These are phyloP conservation scores for Saimiri boliviensis DNA, from an alignment of 2,113 vertebrate genomes.

Conservation along the genomic window DNA sequence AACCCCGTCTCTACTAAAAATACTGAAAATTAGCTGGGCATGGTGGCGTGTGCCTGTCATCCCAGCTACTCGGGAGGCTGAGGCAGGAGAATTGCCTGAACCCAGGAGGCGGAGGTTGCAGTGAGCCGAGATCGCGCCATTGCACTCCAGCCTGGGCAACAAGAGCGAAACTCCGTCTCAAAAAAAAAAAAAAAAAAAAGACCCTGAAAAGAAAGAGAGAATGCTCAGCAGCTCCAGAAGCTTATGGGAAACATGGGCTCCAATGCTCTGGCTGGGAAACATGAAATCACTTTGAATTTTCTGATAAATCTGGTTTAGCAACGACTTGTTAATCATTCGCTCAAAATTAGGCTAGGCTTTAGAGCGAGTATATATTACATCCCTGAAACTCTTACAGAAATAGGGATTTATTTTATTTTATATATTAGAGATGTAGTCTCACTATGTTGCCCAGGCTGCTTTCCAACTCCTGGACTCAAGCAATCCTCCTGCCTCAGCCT, in stretches of 20 bases:
- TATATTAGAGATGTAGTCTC: too few species aligned
- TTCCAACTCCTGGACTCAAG: not conserved
- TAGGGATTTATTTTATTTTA: not conserved
- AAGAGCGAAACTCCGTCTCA: too few species aligned
- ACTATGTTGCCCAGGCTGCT: too few species aligned
- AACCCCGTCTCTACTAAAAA: too few species aligned
- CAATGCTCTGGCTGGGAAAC: not conserved
- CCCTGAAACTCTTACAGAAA: not conserved
- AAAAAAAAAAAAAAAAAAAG: too few species aligned
- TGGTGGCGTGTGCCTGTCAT: too few species aligned
- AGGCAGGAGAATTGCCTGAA: too few species aligned
- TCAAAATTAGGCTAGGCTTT: not conserved
- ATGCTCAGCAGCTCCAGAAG: not conserved
- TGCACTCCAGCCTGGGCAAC: too few species aligned
- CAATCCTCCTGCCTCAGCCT: not conserved
- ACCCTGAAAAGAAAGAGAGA: slow-evolving; percentile 20
- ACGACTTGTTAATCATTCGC: not conserved
- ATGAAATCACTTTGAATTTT: slow-evolving; percentile 15
- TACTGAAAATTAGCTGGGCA: too few species aligned
- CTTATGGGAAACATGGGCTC: slow-evolving; percentile 19
- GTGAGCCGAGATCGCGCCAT: too few species aligned
- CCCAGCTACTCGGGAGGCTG: too few species aligned
- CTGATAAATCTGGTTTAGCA: not conserved
- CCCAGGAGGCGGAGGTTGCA: too few species aligned
- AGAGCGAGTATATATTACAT: not conserved